phyloP scores from a whole-genome alignment of 2,888 invertebrate genomes.

The Crematogaster levior region DNA sequence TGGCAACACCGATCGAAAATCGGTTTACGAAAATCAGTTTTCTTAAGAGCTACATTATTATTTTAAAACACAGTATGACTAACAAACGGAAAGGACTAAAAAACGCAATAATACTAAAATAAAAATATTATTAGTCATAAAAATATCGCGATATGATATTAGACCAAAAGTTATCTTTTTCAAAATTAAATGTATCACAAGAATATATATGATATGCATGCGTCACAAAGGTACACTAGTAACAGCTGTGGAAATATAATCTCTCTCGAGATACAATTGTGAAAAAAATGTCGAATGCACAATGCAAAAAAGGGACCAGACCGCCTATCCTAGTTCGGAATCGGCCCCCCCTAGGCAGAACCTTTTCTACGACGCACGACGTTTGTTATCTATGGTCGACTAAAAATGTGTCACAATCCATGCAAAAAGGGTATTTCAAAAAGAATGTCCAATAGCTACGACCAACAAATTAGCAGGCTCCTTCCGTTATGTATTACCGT shows the following conservation, averaged over 20 bases:
- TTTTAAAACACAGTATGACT: neutral
- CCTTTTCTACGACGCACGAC: slow-evolving; percentile 71
- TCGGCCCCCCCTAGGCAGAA: slow-evolving; percentile 79
- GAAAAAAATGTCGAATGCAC: slow-evolving; percentile 68
- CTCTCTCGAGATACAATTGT: neutral
- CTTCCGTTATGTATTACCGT: slow-evolving; percentile 61
- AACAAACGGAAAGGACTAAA: neutral
- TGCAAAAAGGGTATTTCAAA: slow-evolving; percentile 39
- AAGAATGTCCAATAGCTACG: slow-evolving; percentile 66
- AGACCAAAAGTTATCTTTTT: too few species aligned
- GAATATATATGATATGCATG: neutral
- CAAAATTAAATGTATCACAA: neutral
- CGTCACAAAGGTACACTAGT: neutral
- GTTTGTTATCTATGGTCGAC: slow-evolving; percentile 47
- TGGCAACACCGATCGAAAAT: slow-evolving; percentile 72
- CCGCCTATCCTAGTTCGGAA: slow-evolving; percentile 66
- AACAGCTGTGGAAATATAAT: slow-evolving; percentile 39
- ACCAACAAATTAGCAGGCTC: slow-evolving; percentile 75
- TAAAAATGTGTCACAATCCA: slow-evolving; percentile 65
- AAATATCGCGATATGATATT: neutral
- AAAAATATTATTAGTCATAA: neutral
- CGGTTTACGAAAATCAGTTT: slow-evolving; percentile 24
- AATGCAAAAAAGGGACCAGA: slow-evolving; percentile 67
- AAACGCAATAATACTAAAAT: neutral
- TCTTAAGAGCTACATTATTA: neutral